Evolutionary conservation across 2,113 vertebrate genomes (phyloP).

Genomic region (Malurus alboscapulatus): DNA sequence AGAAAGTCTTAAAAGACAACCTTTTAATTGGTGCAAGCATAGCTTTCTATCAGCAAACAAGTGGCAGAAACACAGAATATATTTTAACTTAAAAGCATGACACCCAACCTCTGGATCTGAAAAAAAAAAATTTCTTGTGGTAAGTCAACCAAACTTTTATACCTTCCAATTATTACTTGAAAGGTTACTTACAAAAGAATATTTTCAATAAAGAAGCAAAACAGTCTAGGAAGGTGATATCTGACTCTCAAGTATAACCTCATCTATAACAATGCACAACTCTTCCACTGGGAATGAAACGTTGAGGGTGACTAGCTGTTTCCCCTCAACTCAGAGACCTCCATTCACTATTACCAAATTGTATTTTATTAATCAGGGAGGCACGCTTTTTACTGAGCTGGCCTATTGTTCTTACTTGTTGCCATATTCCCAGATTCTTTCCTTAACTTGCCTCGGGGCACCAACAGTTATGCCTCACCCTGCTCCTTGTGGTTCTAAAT

Average conservation of each 20-base stretch:
- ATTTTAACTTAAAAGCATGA: not conserved
- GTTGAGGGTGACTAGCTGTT: not conserved
- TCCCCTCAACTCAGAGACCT: fast-evolving
- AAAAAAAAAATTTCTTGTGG: not conserved
- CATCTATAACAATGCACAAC: fast-evolving
- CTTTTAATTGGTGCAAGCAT: not conserved
- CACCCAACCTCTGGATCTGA: too few relatives aligned
- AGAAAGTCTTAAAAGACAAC: not conserved
- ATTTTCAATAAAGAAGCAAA: not conserved
- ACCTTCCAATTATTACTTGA: not conserved
- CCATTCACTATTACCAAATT: not conserved
- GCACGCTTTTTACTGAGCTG: not conserved
- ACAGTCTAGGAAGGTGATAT: not conserved
- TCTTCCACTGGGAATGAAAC: not conserved
- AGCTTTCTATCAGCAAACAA: not conserved
- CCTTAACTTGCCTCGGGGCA: not conserved
- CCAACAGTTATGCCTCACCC: not conserved
- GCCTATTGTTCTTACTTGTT: not conserved
- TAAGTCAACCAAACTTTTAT: not conserved
- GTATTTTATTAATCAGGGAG: not conserved
- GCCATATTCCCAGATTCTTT: not conserved
- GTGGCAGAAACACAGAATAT: not conserved
- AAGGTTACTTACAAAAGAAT: not conserved
- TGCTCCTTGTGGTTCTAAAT: not conserved
- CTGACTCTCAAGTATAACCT: not conserved